Evolutionary conservation across 2,113 vertebrate species (phyloP), one percentile per base, ranked within the genome.

Genomic region (Glareola pratincola): DNA sequence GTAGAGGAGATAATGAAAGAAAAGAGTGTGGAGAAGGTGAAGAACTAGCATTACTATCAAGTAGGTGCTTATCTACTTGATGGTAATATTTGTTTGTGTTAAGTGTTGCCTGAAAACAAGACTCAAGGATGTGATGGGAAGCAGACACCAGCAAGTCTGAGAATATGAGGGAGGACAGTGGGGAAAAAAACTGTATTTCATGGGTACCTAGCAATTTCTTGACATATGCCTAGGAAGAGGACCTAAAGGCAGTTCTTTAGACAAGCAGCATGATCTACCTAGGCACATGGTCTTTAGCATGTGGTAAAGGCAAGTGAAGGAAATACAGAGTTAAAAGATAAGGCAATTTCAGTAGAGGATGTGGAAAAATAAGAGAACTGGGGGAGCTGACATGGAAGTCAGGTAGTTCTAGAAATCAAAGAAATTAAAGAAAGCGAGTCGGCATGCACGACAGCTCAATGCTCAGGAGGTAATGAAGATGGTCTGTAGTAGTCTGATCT

Each of bases 341-440:
- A 51, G 27, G 32, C 45, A 60, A 50, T 81, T 86, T 63, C 20
- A 76, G 48, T 12, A 73, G 17, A 72, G 20, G 6, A n/a, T 73
- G 17, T 54, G 8, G 32, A 53, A 74, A 85, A 82, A n/a, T 21
- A 27, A 77, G 56, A 12, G 10, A 43, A 5, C 24, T 56, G 45
- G 7, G 30, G 34, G 23, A 62, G 51, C 18, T 79, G 41, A 47
- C 8, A 15, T 29, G 11, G 21, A 62, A 47, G 20, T 26, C 12
- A 14, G 14, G 22, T 51, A 29, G 26, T n/a, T 79, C 37, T 57
- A 79, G 43, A 62, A 86, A 89, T 79, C 45, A 43, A 57, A 62
- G 9, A 24, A 4, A 9, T 20, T 12, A 45, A 34, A 30, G 11
- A 62, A 14, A 24, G 6, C 13, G 13, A 0, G 4, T 4, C 9